phyloP scores from a whole-genome alignment of 2,888 invertebrate genomes.

The Cylindroiulus punctatus region DNA sequence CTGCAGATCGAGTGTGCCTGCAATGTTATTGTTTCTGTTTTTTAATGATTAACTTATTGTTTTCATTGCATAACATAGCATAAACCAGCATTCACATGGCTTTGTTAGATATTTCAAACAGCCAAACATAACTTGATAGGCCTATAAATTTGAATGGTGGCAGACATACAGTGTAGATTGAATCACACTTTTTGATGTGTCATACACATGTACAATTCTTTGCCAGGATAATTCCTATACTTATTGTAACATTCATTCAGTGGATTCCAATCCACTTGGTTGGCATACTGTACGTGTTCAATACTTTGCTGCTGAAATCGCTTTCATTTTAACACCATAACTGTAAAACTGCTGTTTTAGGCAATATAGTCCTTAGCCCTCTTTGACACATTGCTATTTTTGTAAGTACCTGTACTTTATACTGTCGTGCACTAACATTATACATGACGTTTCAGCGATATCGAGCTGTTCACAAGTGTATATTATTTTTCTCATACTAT shows the following conservation, averaged over 20 bases:
- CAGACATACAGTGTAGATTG: background rate
- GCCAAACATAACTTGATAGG: background rate
- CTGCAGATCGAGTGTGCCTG: background rate
- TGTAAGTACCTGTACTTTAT: background rate
- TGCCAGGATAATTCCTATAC: background rate
- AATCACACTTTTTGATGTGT: background rate
- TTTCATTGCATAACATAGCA: background rate
- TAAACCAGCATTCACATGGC: background rate
- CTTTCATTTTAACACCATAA: background rate
- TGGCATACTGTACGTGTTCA: no score
- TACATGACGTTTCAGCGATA: background rate
- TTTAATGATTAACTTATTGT: background rate
- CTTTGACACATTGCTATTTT: no score
- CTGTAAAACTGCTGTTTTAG: background rate
- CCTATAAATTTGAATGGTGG: background rate
- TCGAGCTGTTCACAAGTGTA: background rate
- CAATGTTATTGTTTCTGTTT: conserved; percentile 61
- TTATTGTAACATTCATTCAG: background rate
- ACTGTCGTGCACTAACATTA: background rate
- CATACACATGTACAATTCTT: background rate
- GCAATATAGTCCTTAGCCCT: background rate
- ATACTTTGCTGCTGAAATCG: no score
- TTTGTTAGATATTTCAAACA: background rate
- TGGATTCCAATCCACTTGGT: no score
- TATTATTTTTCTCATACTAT: background rate